Evolutionary conservation across 2,888 invertebrate species (phyloP).

Genomic region (Silvanus unidentatus): DNA sequence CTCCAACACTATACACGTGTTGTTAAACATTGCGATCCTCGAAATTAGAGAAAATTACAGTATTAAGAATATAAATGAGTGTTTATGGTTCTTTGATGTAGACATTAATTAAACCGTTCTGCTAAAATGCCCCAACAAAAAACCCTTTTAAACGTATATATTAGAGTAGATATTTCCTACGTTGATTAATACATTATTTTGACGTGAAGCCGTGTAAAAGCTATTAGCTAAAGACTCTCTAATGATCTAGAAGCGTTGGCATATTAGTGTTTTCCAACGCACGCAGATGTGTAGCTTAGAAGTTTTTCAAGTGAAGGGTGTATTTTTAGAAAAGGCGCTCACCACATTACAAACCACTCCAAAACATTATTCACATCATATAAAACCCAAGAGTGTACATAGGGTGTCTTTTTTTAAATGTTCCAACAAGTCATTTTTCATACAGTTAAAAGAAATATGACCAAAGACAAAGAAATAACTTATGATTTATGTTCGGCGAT

Average conservation of each 20-base stretch:
- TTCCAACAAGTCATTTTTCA: conserved; percentile 19
- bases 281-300: conserved; percentile 25
- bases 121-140: conserved; percentile 2
- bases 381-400: too few species aligned
- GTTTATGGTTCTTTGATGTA: too few species aligned
- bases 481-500: too few species aligned
- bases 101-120: conserved; percentile 4
- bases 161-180: conserved; percentile 18
- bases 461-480: too few species aligned
- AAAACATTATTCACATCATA: conserved; percentile 10
- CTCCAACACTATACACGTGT: too few species aligned
- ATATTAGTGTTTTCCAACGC: conserved; percentile 33
- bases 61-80: too few species aligned
- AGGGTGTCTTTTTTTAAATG: neutral
- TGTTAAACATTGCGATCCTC: too few species aligned
- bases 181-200: conserved; percentile 48
- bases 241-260: conserved; percentile 38
- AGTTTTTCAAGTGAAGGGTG: conserved; percentile 6
- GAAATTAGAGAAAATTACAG: too few species aligned
- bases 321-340: conserved; percentile 33
- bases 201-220: conserved; percentile 44
- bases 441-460: conserved; percentile 13
- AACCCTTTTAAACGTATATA: neutral
- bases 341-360: conserved; percentile 29
- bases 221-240: conserved; percentile 44